Base-by-base conservation (phyloP, 2,888 invertebrate genomes). In the Reticulitermes lucifugus region DNA sequence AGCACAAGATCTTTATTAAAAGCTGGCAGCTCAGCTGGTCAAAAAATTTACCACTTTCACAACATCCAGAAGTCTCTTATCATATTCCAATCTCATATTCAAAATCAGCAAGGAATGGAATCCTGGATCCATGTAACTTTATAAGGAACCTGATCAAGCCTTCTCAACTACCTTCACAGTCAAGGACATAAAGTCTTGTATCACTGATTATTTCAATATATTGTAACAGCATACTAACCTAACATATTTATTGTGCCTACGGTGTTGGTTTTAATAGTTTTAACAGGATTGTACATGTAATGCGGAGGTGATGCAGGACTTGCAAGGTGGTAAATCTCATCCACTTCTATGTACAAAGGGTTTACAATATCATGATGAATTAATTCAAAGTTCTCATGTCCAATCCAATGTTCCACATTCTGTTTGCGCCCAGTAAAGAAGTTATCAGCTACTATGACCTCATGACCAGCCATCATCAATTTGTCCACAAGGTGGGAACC, bases 261-360 rank as follows among this genome's bases (percentile, higher is more conserved):
- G 1, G 99, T 98, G 91, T 99, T 99, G 0, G 99, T 99, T 91
- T 99, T 99, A 88, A 99, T 97, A 25, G 99, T 99, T 92, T 99
- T 99, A 5, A 99, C 99, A 55, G 99, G 99, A 93, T 99, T 99
- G 90, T 97, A 96, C 99, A 99, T 99, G 90, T 99, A 99, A 92
- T 99, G 99, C 0, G 98, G 99, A 41, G 99, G 99, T 88, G 98
- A 98, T 1, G 99, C 99, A 18, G 99, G 99, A 90, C 99, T 99
- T 29, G 99, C 99, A 89, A 99, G 93, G 91, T 99, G 99, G 91
- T 99, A 99, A 89, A 99, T 99, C 92, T 99, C 96, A 91, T 97
- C 96, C 83, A 99, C 98, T 94, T 99, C 99, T 87, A 99, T 96
- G 91, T 96, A 99, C 77, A 99, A 92, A 35, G 99, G 98, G 91